Base-by-base conservation (phyloP, 1,140 invertebrate genomes). In the Trachymyrmex septentrionalis region DNA sequence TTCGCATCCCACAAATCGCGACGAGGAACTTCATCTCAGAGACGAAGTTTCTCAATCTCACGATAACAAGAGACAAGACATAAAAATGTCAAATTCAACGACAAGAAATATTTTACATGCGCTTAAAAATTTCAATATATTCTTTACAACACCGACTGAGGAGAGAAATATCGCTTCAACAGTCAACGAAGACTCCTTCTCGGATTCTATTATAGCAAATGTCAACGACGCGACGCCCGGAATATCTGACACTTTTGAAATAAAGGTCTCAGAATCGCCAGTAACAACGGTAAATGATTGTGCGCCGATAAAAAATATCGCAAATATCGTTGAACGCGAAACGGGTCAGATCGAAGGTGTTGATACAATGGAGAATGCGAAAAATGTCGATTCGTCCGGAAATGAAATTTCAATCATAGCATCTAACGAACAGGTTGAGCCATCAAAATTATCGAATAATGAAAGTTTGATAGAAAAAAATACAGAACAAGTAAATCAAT, bases 211-310 rank as follows among this genome's bases (percentile, higher is more conserved):
- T 53, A 30, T 50, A 19, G 19, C 69, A 27, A 87, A 55, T 82
- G 61, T 82, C 50, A n/a, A 12, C 24, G 86, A 87, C 21, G 61
- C 69, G 44, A 61, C 84, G 3, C 30, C 88, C 7, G 91, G 87
- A 77, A 30, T 77, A 21, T 21, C 90, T 53, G 88, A 92, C 44
- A 92, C 87, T 38, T 93, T 94, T 85, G 93, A 94, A 78, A 91
- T 95, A 16, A 94, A 93, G 44, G 91, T 95, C 48, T 92, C 91
- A 0, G 93, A 94, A 72, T 91, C 89, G 0, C 90, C 94, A 0
- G 86, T 88, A 53, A 87, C 93, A 73, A 73, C 90, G 21, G 91
- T 92, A 4, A 88, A 92, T 34, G 91, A 90, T 61, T 86, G 90
- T 19, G 92, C 92, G 71, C 92, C 92, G 12, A 34, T 91, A 57